These are phyloP conservation scores for Eolophus roseicapilla DNA, from an alignment of 2,113 vertebrate genomes.

Conservation along the genomic window DNA sequence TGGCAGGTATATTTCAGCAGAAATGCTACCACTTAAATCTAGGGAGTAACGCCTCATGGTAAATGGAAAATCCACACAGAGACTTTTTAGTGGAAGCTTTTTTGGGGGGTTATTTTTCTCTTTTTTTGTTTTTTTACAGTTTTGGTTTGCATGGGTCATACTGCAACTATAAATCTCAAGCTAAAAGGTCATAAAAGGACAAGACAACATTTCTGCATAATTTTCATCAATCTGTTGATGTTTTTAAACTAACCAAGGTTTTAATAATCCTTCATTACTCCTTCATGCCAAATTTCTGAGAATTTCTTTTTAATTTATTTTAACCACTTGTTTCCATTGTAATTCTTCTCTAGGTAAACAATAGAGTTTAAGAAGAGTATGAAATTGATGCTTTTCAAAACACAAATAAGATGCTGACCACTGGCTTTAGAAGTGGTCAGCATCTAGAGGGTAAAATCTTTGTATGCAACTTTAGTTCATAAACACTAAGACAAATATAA, in stretches of 20 bases:
- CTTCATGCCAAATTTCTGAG: neutral
- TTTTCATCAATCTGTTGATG: neutral
- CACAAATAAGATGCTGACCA: neutral
- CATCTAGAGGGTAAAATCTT: neutral
- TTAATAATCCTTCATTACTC: slow-evolving; percentile 25
- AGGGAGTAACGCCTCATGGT: neutral
- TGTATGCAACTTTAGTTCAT: neutral
- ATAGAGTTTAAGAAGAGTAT: neutral
- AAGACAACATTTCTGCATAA: neutral
- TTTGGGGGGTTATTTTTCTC: neutral
- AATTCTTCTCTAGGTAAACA: neutral
- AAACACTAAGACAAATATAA: neutral
- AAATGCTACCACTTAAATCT: neutral
- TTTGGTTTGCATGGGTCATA: neutral
- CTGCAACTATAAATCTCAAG: slow-evolving; percentile 1
- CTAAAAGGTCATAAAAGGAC: slow-evolving; percentile 5
- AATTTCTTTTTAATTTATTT: neutral
- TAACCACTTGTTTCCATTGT: neutral
- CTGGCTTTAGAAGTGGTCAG: neutral
- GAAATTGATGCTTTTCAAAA: neutral
- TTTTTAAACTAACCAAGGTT: neutral
- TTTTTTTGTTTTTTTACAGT: neutral
- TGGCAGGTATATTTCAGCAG: neutral
- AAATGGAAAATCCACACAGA: neutral
- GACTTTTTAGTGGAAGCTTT: neutral